Percentiles rank a stretch among this genome's conserved stretches.
Conservation (phyloP, 2,113 vertebrate genomes). For the Urocynchramus pylzowi region DNA sequence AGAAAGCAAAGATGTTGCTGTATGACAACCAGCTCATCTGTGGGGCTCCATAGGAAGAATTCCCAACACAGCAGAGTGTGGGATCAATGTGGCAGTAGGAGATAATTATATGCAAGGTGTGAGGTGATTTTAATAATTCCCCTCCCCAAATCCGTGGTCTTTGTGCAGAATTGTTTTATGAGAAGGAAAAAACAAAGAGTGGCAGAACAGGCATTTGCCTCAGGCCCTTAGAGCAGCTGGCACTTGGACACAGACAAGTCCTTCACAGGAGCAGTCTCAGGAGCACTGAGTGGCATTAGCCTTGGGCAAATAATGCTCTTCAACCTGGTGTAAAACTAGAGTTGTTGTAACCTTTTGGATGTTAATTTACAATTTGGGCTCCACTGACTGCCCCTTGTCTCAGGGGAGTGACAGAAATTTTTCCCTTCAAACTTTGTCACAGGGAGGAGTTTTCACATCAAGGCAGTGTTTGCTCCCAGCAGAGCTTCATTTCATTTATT, state of each 20-base stretch:
- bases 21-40: neutral
- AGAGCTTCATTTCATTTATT: neutral
- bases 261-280: neutral
- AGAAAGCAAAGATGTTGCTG: neutral
- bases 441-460: neutral
- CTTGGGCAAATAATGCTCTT: neutral
- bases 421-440: neutral
- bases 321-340: neutral
- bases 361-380: neutral
- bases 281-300: neutral
- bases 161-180: neutral
- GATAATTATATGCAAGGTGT: neutral
- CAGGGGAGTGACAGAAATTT: neutral
- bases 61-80: neutral
- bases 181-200: neutral
- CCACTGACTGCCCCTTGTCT: neutral
- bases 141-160: neutral
- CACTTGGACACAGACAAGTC: fast-evolving
- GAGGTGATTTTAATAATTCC: neutral
- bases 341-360: neutral
- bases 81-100: neutral
- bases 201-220: neutral
- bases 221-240: neutral
- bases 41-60: neutral
- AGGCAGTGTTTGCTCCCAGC: neutral